Percentiles rank a stretch among this genome's conserved stretches.
phyloP scores from a whole-genome alignment of 2,797 vertebrate species.

The Glossophaga mutica region DNA sequence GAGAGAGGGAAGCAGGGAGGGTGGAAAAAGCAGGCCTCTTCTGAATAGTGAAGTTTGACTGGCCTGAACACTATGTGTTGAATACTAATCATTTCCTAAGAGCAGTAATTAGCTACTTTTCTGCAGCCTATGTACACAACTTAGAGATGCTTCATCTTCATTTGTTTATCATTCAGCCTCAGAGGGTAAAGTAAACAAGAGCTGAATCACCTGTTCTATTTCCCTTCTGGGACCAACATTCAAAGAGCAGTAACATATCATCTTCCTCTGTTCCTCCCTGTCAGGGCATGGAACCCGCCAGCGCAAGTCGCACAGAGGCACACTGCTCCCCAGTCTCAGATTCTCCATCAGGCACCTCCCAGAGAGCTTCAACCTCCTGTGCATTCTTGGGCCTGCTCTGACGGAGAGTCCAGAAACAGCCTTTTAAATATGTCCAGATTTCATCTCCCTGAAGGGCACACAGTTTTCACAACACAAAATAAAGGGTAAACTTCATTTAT shows the following conservation, averaged over 20 bases:
- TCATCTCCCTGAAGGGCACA: conserved; percentile 75
- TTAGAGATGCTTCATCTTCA: conserved; percentile 74
- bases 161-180: conserved; percentile 82
- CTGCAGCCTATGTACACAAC: conserved; percentile 77
- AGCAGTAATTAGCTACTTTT: conserved; percentile 72
- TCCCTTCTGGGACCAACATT: conserved; percentile 67
- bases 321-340: conserved; percentile 67
- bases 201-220: conserved; percentile 75
- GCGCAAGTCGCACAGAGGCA: conserved; percentile 58
- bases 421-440: conserved; percentile 80
- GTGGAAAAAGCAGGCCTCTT: not conserved
- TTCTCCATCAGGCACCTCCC: conserved; percentile 66
- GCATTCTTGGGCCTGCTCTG: conserved; percentile 77
- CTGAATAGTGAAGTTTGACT: not conserved
- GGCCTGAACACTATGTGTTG: not conserved
- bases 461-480: conserved; percentile 63
- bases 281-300: not conserved
- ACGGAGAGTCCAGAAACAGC: conserved; percentile 78
- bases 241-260: conserved; percentile 78
- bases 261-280: not conserved
- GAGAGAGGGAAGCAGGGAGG: not conserved
- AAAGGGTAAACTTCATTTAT: conserved; percentile 39
- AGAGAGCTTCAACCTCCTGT: conserved; percentile 73
- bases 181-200: conserved; percentile 80
- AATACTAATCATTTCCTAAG: not conserved